These are phyloP conservation scores for Chionomys nivalis DNA, from an alignment of 2,113 vertebrate species.

Conservation along the genomic window DNA sequence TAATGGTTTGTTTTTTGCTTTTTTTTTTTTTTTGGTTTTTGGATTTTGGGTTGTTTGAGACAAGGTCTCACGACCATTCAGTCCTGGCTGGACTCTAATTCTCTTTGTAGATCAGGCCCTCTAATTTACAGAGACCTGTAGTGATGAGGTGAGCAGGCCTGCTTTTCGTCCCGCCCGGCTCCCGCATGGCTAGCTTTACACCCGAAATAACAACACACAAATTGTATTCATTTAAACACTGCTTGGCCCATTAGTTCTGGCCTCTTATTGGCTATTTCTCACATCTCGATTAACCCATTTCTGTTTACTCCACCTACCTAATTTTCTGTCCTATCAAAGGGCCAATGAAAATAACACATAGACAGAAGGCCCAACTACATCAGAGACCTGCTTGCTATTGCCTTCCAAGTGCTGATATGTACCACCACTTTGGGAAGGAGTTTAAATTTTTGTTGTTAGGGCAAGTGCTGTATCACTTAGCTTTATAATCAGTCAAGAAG, in stretches of 20 bases:
- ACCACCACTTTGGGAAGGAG: not conserved
- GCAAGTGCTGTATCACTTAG: not conserved
- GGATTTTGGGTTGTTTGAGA: not conserved
- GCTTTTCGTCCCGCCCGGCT: too few relatives aligned
- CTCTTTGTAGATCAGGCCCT: not conserved
- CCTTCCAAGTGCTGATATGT: not conserved
- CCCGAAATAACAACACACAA: too few relatives aligned
- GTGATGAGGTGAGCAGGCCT: too few relatives aligned
- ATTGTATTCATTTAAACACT: too few relatives aligned
- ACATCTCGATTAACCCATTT: too few relatives aligned
- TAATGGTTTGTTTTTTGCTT: not conserved
- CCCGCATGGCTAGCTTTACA: too few relatives aligned
- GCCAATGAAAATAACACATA: too few relatives aligned
- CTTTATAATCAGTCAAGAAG: not conserved
- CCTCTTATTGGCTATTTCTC: too few relatives aligned
- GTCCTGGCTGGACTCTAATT: not conserved
- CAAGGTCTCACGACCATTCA: not conserved
- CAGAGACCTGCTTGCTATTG: not conserved
- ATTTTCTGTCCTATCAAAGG: too few relatives aligned
- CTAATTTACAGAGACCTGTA: not conserved
- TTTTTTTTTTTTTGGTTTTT: not conserved
- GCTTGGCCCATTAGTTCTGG: too few relatives aligned
- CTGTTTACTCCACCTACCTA: too few relatives aligned
- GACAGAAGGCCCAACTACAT: too few relatives aligned
- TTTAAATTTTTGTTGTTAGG: constrained; percentile 58